Conservation (phyloP, 1,140 invertebrate genomes). For the Lasioglossum baleicum region DNA sequence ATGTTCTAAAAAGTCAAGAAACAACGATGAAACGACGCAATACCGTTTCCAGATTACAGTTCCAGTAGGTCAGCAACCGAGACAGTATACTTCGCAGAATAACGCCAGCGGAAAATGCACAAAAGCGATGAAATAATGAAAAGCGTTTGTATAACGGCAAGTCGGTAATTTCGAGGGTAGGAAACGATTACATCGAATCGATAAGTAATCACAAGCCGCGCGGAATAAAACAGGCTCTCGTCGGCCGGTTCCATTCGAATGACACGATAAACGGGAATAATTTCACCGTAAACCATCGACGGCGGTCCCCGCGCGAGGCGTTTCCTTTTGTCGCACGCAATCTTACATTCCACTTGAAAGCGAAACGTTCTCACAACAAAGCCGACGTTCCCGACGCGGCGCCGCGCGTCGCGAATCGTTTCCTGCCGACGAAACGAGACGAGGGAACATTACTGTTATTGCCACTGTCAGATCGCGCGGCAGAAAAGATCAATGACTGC, state of each 20-base stretch:
- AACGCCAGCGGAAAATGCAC: too few relatives aligned
- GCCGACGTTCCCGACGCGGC: too few relatives aligned
- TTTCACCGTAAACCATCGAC: not conserved
- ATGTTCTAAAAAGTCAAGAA: too few relatives aligned
- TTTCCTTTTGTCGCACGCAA: not conserved
- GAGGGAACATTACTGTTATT: constrained; percentile 19
- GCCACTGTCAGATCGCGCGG: constrained; percentile 43
- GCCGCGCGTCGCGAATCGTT: constrained; percentile 13
- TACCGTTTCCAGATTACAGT: too few relatives aligned
- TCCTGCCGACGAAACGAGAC: not conserved
- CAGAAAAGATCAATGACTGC: constrained; percentile 52
- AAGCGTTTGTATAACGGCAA: not conserved
- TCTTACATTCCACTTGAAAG: not conserved
- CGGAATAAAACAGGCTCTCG: not conserved
- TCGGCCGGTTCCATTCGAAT: not conserved
- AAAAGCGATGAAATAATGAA: too few relatives aligned
- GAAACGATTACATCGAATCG: not conserved
- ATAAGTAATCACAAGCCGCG: not conserved
- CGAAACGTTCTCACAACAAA: not conserved
- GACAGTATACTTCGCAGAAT: too few relatives aligned
- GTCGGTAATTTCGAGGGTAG: not conserved
- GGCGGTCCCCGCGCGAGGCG: not conserved
- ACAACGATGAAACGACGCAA: too few relatives aligned
- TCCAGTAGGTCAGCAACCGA: too few relatives aligned
- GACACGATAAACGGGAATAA: not conserved